phyloP scores from a whole-genome alignment of 2,888 invertebrate genomes.

The Oligia latruncula region DNA sequence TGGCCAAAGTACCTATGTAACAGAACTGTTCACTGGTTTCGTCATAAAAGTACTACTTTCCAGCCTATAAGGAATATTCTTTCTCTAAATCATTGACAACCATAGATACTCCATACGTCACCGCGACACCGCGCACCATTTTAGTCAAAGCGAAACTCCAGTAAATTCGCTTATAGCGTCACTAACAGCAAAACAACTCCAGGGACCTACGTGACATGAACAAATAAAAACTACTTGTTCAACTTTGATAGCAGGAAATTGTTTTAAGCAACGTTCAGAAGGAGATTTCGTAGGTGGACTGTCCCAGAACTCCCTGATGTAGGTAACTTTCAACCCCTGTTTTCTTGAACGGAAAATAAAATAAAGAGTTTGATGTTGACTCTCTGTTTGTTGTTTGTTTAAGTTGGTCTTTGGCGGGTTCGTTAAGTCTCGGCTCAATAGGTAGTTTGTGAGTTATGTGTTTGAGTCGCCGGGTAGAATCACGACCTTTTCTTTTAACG shows the following conservation, averaged over 20 bases:
- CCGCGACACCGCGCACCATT: constrained; percentile 61
- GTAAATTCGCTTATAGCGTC: constrained; percentile 84
- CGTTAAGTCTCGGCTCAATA: constrained; percentile 58
- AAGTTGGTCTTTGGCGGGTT: constrained; percentile 60
- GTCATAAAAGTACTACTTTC: not conserved
- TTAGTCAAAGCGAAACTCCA: constrained; percentile 73
- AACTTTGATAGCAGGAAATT: constrained; percentile 85
- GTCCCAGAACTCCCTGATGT: constrained; percentile 70
- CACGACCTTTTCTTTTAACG: constrained; percentile 11
- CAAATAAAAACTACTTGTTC: constrained; percentile 82
- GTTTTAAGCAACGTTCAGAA: constrained; percentile 82
- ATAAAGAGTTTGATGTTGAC: constrained; percentile 66
- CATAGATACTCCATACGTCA: not conserved
- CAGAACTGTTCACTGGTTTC: not conserved
- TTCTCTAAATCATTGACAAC: not conserved
- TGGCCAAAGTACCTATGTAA: not conserved
- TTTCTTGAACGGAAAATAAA: constrained; percentile 67
- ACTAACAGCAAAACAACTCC: constrained; percentile 83
- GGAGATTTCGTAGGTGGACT: constrained; percentile 80
- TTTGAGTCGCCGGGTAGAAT: constrained; percentile 31
- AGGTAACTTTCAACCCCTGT: constrained; percentile 67
- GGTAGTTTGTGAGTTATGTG: constrained; percentile 55
- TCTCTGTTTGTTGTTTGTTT: constrained; percentile 62
- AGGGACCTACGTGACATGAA: constrained; percentile 82
- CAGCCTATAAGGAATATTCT: not conserved